Conservation (phyloP, 2,888 invertebrate species). For the Cacoxenus indagator region DNA sequence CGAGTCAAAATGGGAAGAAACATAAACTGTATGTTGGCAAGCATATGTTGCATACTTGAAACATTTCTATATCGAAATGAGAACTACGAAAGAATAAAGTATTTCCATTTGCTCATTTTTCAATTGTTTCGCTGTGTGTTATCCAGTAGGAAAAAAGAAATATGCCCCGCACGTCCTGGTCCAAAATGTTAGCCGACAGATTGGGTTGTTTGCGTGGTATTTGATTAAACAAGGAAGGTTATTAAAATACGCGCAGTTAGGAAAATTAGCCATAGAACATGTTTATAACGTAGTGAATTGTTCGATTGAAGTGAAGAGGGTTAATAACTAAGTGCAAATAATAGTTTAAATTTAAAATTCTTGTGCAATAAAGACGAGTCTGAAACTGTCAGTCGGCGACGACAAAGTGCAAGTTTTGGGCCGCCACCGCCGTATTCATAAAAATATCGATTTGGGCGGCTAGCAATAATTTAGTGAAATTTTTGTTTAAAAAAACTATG, state of each 20-base stretch:
- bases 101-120: no score
- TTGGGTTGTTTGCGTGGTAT: not conserved
- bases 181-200: not conserved
- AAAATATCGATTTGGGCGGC: conserved; percentile 51
- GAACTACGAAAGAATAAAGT: no score
- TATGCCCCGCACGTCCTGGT: conserved; percentile 6
- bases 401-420: conserved; percentile 18
- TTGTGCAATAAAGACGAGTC: conserved; percentile 53
- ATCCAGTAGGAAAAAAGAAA: no score
- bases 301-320: not conserved
- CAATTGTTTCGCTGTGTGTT: no score
- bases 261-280: conserved; percentile 45
- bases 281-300: conserved; percentile 44
- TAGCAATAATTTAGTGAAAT: conserved; percentile 31
- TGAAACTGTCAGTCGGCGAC: conserved; percentile 18
- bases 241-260: not conserved
- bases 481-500: conserved; percentile 47
- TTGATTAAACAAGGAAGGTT: not conserved
- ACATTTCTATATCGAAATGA: no score
- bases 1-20: no score
- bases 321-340: conserved; percentile 20
- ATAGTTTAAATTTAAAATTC: conserved; percentile 55
- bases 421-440: conserved; percentile 21
- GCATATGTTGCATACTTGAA: no score
- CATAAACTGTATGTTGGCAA: no score